Conservation (phyloP, 2,888 invertebrate species). For the Phortica okadai region DNA sequence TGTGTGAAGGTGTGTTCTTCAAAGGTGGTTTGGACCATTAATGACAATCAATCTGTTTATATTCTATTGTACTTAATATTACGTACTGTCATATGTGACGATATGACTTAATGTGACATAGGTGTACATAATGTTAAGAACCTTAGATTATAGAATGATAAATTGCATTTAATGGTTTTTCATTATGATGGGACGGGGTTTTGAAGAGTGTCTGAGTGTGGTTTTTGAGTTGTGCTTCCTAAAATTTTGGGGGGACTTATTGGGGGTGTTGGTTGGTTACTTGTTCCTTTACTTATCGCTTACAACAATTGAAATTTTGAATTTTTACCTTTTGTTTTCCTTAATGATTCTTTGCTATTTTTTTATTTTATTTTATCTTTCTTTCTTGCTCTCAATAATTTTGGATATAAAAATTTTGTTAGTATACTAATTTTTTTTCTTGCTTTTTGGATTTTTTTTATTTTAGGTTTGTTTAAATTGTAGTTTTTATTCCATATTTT, state of each 20-base stretch:
- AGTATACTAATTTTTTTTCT: conserved; percentile 36
- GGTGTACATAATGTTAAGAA: too few relatives aligned
- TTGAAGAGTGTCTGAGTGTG: conserved; percentile 30
- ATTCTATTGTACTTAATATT: too few relatives aligned
- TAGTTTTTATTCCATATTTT: conserved; percentile 43
- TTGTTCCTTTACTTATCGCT: conserved; percentile 56
- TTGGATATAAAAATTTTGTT: conserved; percentile 51
- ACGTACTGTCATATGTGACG: too few relatives aligned
- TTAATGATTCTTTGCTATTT: conserved; percentile 22
- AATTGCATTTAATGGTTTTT: background rate
- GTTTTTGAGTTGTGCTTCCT: conserved; percentile 43
- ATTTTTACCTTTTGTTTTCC: conserved; percentile 55
- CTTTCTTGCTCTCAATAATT: background rate
- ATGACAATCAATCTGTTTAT: too few relatives aligned
- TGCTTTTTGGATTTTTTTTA: conserved; percentile 41
- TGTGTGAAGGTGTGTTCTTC: conserved; percentile 22
- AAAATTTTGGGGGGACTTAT: conserved; percentile 42
- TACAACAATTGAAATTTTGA: conserved; percentile 73
- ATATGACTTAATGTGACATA: too few relatives aligned
- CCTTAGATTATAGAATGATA: too few relatives aligned
- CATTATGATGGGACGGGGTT: conserved; percentile 16
- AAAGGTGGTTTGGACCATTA: conserved; percentile 26
- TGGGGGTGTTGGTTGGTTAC: conserved; percentile 48
- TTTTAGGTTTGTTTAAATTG: conserved; percentile 26
- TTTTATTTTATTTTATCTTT: conserved; percentile 32